A percentile compares a stretch with the other conserved stretches of the same genome.
Conservation (phyloP, 2,797 vertebrate species). For the Onychomys leucogaster region DNA sequence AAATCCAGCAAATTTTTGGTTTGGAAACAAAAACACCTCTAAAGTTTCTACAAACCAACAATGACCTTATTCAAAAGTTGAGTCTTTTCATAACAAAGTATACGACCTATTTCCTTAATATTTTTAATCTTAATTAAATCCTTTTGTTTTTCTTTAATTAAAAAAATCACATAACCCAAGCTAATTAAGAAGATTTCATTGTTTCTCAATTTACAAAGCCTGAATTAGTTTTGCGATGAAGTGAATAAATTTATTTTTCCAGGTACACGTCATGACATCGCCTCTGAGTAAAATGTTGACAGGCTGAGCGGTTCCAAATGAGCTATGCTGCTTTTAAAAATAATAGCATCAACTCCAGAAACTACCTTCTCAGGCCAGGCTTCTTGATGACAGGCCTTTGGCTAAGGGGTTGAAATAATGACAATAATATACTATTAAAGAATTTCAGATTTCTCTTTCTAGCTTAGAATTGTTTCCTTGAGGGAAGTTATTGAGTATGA, state of each 20-base stretch:
- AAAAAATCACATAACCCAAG: constrained; percentile 52
- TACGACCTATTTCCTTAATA: constrained; percentile 59
- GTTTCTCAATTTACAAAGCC: constrained; percentile 47
- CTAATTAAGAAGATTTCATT: constrained; percentile 51
- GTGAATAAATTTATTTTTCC: constrained; percentile 51
- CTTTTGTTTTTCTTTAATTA: constrained; percentile 62
- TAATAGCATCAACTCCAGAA: constrained; percentile 6
- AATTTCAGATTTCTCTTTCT: constrained; percentile 45
- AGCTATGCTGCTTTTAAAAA: constrained; percentile 56
- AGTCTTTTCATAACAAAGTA: constrained; percentile 46
- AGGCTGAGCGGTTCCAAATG: not conserved
- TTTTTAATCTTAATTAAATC: constrained; percentile 69
- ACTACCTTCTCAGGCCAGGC: not conserved
- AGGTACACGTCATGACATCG: constrained; percentile 12
- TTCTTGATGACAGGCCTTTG: not conserved
- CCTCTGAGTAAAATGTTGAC: constrained; percentile 45
- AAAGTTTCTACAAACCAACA: constrained; percentile 64
- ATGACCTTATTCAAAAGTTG: constrained; percentile 70
- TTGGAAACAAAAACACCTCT: constrained; percentile 60
- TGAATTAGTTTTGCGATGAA: constrained; percentile 49
- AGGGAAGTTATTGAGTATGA: constrained; percentile 20
- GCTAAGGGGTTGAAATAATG: not conserved
- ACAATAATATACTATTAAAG: not conserved
- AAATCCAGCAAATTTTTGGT: constrained; percentile 56
- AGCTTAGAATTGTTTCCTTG: constrained; percentile 29